Conservation (phyloP, 92 coral and sea anemone genomes). For the Micromussa lordhowensis region DNA sequence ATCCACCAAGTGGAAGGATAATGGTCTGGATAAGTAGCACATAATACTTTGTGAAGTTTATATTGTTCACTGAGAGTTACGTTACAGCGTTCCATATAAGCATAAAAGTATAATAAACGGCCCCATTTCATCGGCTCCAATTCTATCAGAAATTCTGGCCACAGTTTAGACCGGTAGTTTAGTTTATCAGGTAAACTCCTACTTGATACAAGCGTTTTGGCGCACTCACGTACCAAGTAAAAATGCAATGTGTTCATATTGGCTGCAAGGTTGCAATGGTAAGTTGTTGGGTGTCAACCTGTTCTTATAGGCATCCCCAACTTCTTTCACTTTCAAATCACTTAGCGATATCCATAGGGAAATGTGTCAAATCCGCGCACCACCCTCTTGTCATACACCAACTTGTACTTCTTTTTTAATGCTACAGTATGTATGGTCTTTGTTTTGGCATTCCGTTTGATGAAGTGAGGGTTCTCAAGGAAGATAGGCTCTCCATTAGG, state of each 20-base stretch:
- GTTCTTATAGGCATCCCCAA: not conserved
- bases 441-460: conserved; percentile 6
- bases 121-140: not conserved
- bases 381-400: conserved; percentile 5
- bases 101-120: not conserved
- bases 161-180: not conserved
- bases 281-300: not conserved
- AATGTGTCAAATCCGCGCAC: conserved; percentile 24
- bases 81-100: not conserved
- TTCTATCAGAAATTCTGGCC: not conserved
- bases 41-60: not conserved
- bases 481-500: conserved; percentile 19
- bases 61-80: not conserved
- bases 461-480: not conserved
- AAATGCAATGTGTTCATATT: conserved; percentile 1
- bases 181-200: not conserved
- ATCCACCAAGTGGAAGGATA: conserved; percentile 18
- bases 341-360: conserved; percentile 46
- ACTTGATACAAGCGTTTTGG: not conserved
- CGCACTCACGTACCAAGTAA: not conserved
- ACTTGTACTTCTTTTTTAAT: not conserved
- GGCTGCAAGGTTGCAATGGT: not conserved
- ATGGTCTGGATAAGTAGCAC: not conserved
- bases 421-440: not conserved
- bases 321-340: not conserved